Evolutionary conservation across 1,140 invertebrate species (phyloP).

Genomic region (Penaeus vannamei): DNA sequence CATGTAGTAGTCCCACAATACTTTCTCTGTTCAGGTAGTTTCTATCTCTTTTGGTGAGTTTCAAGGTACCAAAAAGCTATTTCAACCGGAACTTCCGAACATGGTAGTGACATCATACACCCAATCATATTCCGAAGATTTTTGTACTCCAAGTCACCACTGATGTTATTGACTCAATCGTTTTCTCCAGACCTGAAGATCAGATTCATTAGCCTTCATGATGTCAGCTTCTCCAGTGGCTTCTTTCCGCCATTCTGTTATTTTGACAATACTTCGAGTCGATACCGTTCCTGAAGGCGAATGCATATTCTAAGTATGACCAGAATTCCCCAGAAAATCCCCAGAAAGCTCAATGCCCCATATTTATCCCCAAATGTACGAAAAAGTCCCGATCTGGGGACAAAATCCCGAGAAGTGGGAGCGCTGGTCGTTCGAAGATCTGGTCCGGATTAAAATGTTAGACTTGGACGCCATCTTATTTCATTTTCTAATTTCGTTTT

Average conservation of each 20-base stretch:
- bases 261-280: too few species aligned
- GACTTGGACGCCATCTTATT: too few species aligned
- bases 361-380: too few species aligned
- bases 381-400: too few species aligned
- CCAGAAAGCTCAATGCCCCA: too few species aligned
- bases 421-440: too few species aligned
- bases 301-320: too few species aligned
- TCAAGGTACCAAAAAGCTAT: slow-evolving; percentile 32
- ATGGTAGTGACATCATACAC: slow-evolving; percentile 38
- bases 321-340: too few species aligned
- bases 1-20: slow-evolving; percentile 40
- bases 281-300: too few species aligned
- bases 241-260: slow-evolving; percentile 36
- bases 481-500: too few species aligned
- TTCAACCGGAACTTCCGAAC: slow-evolving; percentile 34
- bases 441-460: too few species aligned
- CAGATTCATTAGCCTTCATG: slow-evolving; percentile 34
- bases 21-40: slow-evolving; percentile 41
- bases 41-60: slow-evolving; percentile 39
- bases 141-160: slow-evolving; percentile 42
- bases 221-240: slow-evolving; percentile 31
- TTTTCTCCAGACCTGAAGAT: slow-evolving; percentile 28
- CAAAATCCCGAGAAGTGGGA: too few species aligned
- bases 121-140: slow-evolving; percentile 41
- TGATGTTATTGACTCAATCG: slow-evolving; percentile 41